Evolutionary conservation across 2,113 vertebrate genomes (phyloP).

Genomic region (Ellobius talpinus): DNA sequence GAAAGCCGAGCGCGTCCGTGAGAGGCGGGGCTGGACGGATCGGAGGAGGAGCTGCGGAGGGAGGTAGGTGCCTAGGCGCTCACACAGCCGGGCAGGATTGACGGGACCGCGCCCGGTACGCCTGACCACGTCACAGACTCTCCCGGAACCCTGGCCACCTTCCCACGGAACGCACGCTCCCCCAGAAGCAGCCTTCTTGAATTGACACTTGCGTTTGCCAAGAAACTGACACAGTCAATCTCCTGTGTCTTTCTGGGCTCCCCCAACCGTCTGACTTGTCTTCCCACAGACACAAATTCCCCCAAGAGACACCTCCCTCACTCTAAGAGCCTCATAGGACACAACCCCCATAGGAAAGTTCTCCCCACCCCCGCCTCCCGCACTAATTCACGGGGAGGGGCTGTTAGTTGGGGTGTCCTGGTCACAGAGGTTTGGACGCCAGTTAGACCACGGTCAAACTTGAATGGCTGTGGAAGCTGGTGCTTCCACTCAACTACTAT

Average conservation of each 20-base stretch:
- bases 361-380: background rate
- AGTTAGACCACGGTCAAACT: background rate
- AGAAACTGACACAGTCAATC: background rate
- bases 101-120: background rate
- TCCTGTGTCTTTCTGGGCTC: no score
- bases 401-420: background rate
- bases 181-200: background rate
- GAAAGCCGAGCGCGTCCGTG: background rate
- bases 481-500: background rate
- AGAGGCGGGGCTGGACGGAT: background rate
- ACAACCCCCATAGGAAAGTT: background rate
- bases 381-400: no score
- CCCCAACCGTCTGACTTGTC: background rate
- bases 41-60: background rate
- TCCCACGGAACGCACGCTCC: background rate
- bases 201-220: background rate
- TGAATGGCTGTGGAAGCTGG: background rate
- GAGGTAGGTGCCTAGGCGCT: no score
- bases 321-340: background rate
- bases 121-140: background rate
- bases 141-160: no score
- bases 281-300: background rate
- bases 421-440: background rate
- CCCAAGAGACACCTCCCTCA: background rate
- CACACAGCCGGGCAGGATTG: background rate